Evolutionary conservation across 37 sponge, comb jelly and placozoan genomes (phyloP).

Genomic region (Agelas oroides): DNA sequence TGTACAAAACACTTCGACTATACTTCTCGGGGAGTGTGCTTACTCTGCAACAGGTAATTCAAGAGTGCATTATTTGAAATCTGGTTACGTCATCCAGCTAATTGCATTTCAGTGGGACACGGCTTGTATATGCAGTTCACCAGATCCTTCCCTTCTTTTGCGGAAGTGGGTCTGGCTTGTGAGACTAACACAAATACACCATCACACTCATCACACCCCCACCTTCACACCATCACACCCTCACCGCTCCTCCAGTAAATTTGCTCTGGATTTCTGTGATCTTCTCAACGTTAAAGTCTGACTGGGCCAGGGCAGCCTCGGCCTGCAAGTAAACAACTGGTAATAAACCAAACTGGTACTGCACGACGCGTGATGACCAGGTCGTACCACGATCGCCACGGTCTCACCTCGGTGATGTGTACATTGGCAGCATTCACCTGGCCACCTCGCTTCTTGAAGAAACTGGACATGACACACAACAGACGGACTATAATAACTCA

Average conservation of each 20-base stretch:
- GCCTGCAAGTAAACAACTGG: conserved; percentile 45
- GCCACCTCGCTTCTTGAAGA: conserved; percentile 24
- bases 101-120: too few relatives aligned
- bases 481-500: too few relatives aligned
- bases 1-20: too few relatives aligned
- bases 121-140: too few relatives aligned
- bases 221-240: background rate
- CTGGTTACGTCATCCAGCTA: too few relatives aligned
- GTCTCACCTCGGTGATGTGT: conserved; percentile 24
- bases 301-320: conserved; percentile 75
- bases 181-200: too few relatives aligned
- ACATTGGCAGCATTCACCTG: conserved; percentile 21
- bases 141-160: too few relatives aligned
- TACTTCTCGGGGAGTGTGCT: too few relatives aligned
- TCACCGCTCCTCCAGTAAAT: conserved; percentile 82
- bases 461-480: background rate
- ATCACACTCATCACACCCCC: too few relatives aligned
- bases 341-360: background rate
- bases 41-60: too few relatives aligned
- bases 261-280: conserved; percentile 82
- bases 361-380: background rate
- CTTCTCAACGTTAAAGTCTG: conserved; percentile 81
- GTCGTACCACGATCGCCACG: too few relatives aligned
- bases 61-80: too few relatives aligned
- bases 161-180: background rate